A percentile compares a stretch with the other conserved stretches of the same genome.
phyloP scores from a whole-genome alignment of 2,888 invertebrate genomes.

The Cosmopolites sordidus region DNA sequence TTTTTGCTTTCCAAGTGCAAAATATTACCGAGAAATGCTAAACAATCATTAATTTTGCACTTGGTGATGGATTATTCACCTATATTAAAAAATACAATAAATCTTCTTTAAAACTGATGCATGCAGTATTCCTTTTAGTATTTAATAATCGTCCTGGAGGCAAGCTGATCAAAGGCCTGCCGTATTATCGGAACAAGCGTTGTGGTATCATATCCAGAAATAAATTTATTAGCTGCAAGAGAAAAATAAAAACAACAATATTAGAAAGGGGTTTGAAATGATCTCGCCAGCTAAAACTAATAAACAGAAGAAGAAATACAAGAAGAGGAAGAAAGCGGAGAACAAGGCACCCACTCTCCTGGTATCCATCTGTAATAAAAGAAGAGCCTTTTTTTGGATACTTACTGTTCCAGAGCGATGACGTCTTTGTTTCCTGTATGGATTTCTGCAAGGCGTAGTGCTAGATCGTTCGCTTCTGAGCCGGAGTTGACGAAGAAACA shows the following conservation, averaged over 20 bases:
- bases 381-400: too few relatives aligned
- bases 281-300: constrained; percentile 10
- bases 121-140: too few relatives aligned
- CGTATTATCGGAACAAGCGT: constrained; percentile 11
- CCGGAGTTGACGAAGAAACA: constrained; percentile 98
- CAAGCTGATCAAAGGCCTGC: constrained; percentile 21
- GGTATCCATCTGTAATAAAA: too few relatives aligned
- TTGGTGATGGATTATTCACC: too few relatives aligned
- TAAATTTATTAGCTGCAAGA: constrained; percentile 41
- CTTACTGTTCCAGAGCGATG: constrained; percentile 95
- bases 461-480: constrained; percentile 97
- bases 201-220: constrained; percentile 9
- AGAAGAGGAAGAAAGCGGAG: too few relatives aligned
- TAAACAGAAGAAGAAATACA: not conserved
- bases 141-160: too few relatives aligned
- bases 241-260: constrained; percentile 41
- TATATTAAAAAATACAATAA: too few relatives aligned
- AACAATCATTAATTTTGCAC: too few relatives aligned
- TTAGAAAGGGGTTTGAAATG: constrained; percentile 27
- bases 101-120: too few relatives aligned
- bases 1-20: too few relatives aligned
- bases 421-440: constrained; percentile 87
- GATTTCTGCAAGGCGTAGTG: constrained; percentile 82
- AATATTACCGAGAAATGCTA: too few relatives aligned
- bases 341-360: too few relatives aligned